Evolutionary conservation across 2,888 invertebrate genomes (phyloP), one percentile per base, ranked within the genome.

Genomic region (Ormyrus rosae): DNA sequence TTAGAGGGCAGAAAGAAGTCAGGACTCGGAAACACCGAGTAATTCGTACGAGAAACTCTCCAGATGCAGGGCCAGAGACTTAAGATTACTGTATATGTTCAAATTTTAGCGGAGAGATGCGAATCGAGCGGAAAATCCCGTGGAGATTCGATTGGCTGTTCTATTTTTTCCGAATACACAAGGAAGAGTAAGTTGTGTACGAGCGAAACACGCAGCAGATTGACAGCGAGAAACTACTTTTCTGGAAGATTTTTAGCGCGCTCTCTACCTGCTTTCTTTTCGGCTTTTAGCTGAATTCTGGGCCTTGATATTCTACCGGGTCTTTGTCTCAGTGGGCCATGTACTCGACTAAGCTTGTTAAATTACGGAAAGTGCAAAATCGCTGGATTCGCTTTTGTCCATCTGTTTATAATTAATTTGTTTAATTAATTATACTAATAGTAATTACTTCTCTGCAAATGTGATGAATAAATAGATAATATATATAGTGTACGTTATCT

Each of bases 31-130:
- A 34, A 34, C 34, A 34, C 34, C 34, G 34, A 2, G 34, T 34
- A 34, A 34, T 34, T 4, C 4, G 34, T 34, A 34, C 34, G 34
- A 34, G 34, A 83, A 82, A 85, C 83, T 88, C 88, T 87, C 88
- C 82, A 64, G 86, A 86, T 88, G 83, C 81, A 71, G 72, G 68
- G 80, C 81, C 83, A 85, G 86, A 89, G 89, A 89, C 89, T 88
- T 88, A 85, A 89, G 89, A 89, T 89, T 89, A 86, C 88, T 34
- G 34, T 34, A 34, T 34, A 34, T 34, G 84, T 87, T 87, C 86
- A 84, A 85, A 82, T 83, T 74, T 64, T 50, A 8, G 69, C 10
- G 58, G 53, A 45, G 51, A 79, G 61, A 48, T 80, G 53, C 67
- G 80, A 86, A 87, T 85, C 86, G 86, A 87, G 83, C 85, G 84